A percentile compares a stretch with the other conserved stretches of the same genome.
Evolutionary conservation across 2,797 vertebrate species (phyloP).

Genomic region (Odontamblyopus lacepedii): DNA sequence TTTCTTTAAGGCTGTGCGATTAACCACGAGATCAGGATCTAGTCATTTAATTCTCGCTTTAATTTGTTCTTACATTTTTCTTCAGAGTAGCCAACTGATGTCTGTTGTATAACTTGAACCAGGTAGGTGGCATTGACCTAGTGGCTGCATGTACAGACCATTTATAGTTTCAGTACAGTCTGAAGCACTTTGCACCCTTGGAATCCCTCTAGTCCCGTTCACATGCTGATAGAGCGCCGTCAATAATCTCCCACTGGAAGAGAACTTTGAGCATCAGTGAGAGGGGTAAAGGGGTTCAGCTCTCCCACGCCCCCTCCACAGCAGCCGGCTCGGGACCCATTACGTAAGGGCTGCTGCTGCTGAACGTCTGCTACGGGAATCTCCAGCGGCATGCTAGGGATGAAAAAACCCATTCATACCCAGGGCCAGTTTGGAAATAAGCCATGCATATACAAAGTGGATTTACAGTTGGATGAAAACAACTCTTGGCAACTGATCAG

Average conservation of each 20-base stretch:
- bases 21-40: no score
- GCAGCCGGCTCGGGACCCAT: conserved; percentile 38
- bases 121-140: conserved; percentile 1
- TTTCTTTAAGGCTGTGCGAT: no score
- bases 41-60: no score
- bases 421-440: conserved; percentile 10
- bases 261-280: conserved; percentile 32
- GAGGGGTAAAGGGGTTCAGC: conserved; percentile 25
- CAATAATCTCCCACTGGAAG: conserved; percentile 31
- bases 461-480: conserved; percentile 12
- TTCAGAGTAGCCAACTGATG: neutral
- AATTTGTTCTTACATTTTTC: neutral
- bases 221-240: conserved; percentile 24
- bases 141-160: conserved; percentile 5
- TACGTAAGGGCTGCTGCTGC: conserved; percentile 52
- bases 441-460: conserved; percentile 35
- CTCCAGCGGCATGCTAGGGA: conserved; percentile 30
- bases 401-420: conserved; percentile 43
- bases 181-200: conserved; percentile 17
- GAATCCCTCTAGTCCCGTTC: conserved; percentile 9
- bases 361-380: conserved; percentile 37
- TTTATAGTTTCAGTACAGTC: neutral
- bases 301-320: conserved; percentile 47
- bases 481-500: conserved; percentile 10
- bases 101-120: neutral